Evolutionary conservation across 2,113 vertebrate genomes (phyloP).

Genomic region (Clarias magur): DNA sequence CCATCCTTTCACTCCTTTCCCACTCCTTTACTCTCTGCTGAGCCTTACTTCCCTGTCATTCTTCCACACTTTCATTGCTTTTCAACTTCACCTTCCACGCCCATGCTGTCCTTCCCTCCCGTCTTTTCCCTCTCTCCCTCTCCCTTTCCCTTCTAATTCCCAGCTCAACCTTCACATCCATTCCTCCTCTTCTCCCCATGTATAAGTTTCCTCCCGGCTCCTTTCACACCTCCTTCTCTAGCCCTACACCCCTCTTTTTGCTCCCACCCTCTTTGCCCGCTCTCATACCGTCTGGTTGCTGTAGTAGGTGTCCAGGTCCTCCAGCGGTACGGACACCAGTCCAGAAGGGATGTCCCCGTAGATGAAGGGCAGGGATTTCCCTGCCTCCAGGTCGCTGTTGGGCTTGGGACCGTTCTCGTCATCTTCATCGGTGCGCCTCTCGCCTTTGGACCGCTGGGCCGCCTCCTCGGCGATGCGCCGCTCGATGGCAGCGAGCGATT

Average conservation of each 20-base stretch:
- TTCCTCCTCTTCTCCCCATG: neutral
- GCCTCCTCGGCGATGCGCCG: conserved; percentile 90
- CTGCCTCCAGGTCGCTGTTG: conserved; percentile 95
- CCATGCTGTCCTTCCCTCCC: neutral
- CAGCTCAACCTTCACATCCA: no score
- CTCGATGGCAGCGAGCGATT: conserved; percentile 95
- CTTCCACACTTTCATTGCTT: neutral
- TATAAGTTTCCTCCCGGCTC: no score
- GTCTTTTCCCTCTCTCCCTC: no score
- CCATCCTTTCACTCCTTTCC: neutral
- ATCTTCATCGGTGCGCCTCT: conserved; percentile 78
- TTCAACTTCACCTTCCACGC: neutral
- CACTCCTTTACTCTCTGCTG: neutral
- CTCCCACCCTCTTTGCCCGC: neutral
- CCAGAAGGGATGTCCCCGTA: conserved; percentile 88
- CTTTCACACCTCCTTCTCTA: neutral
- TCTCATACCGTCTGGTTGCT: conserved; percentile 87
- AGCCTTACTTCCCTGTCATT: neutral
- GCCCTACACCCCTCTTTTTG: neutral
- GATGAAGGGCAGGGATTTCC: conserved; percentile 94
- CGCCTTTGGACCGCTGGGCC: conserved; percentile 83
- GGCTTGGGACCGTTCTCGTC: conserved; percentile 91
- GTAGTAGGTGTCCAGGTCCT: conserved; percentile 94
- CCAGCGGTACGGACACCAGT: conserved; percentile 92
- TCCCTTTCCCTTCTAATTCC: neutral